phyloP scores from a whole-genome alignment of 2,113 vertebrate species.

The Ictidomys tridecemlineatus region DNA sequence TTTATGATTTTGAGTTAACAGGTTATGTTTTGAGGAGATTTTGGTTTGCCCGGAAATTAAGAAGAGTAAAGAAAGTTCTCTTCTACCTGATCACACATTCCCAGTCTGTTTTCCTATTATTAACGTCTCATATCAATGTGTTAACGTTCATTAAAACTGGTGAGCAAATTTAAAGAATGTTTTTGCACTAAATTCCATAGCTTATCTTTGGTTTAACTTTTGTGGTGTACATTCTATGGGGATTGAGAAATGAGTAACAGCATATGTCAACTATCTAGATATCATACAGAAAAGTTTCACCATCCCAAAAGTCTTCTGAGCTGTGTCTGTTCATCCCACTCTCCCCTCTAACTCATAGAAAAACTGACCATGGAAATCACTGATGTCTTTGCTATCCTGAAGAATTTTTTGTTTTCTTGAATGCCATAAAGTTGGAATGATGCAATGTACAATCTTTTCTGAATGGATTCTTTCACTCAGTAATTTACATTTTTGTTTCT shows the following conservation, averaged over 20 bases:
- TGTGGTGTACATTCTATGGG: background rate
- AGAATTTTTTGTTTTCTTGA: background rate
- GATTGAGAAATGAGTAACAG: background rate
- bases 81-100: background rate
- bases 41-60: background rate
- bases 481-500: background rate
- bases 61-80: background rate
- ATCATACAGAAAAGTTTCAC: background rate
- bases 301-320: background rate
- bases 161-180: background rate
- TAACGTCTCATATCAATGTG: background rate
- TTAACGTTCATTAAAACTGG: background rate
- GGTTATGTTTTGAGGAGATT: background rate
- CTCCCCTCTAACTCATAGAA: background rate
- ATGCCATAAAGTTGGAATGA: background rate
- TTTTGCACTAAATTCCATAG: background rate
- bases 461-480: background rate
- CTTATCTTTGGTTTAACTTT: background rate
- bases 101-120: background rate
- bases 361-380: background rate
- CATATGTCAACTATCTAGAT: background rate
- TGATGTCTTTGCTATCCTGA: background rate
- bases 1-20: background rate
- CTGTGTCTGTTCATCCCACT: background rate
- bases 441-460: background rate